phyloP scores from a whole-genome alignment of 2,797 vertebrate species.

The Malurus splendens region DNA sequence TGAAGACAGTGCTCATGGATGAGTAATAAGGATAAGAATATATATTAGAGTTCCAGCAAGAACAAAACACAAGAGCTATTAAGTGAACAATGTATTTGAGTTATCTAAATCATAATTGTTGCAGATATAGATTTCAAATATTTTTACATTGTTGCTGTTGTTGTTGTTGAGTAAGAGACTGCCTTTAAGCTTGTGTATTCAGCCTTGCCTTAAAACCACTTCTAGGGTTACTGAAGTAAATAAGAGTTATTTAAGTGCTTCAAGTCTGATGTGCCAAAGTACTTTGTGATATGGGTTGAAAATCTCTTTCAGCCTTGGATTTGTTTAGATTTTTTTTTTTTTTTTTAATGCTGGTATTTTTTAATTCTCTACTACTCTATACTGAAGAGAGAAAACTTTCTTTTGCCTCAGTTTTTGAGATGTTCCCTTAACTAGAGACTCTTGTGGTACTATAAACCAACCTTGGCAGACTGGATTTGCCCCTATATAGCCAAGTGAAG shows the following conservation, averaged over 20 bases:
- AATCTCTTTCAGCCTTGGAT: background rate
- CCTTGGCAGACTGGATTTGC: background rate
- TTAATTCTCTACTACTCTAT: accelerated
- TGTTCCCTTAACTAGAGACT: background rate
- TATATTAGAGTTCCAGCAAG: background rate
- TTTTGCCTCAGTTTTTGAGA: background rate
- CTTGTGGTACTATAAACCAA: background rate
- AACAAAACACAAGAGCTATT: background rate
- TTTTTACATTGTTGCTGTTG: background rate
- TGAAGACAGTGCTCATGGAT: background rate
- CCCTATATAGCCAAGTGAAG: background rate
- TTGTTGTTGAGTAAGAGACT: background rate
- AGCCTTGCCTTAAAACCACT: background rate
- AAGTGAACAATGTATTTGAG: background rate
- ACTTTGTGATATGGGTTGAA: background rate
- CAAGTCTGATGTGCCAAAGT: accelerated
- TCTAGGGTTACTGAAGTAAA: background rate
- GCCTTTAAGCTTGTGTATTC: background rate
- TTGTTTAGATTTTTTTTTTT: accelerated
- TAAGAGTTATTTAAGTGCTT: background rate
- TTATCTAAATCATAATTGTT: background rate
- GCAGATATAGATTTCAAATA: background rate
- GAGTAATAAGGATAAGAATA: background rate
- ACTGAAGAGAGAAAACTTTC: background rate
- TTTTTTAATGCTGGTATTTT: background rate